Base-by-base conservation (phyloP, 2,113 vertebrate species). In the Muntiacus muntjak region DNA sequence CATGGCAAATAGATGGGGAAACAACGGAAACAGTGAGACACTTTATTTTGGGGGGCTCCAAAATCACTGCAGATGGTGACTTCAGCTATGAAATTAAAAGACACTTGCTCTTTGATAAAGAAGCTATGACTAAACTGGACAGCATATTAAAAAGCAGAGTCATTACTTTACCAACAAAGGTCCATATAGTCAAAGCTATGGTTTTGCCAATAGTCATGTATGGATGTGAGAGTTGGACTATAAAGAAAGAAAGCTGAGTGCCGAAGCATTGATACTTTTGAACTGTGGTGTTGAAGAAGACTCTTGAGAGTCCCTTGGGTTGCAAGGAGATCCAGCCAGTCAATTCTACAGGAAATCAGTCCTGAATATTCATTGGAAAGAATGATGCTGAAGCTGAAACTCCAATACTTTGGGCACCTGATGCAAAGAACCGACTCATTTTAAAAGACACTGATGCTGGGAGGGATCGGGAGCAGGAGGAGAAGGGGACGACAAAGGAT, bases 401-500 rank as follows among this genome's bases (percentile, higher is more conserved):
- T 74, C 67, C 19, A 23, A 71, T 36, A 36, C n/a, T 36, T 71
- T 71, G 67, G n/a, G n/a, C 67, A 36, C 67, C 67, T 71, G n/a
- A 71, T 71, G n/a, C 11, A 5, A 71, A 36, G 17, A 21, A 67
- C 16, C 1, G 19, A 36, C 19, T 23, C 67, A 74, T 5, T 74
- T 19, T 10, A 40, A 74, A 40, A 74, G 19, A 23, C n/a, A 5
- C 19, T 71, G 67, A 23, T 12, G 19, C 67, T 71, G 19, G n/a
- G n/a, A 71, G 23, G 23, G 19, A 40, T 40, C 6, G n/a, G 40
- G 12, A 5, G 67, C 0, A 0, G n/a, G n/a, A 40, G n/a, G 67
- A 74, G 67, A 40, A 40, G n/a, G 36, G 19, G 67, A 74, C 0
- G 1, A 74, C 67, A 40, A 10, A 74, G 67, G 67, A 40, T 40